Conservation (phyloP, 2,888 invertebrate species). For the Folsomia candida region DNA sequence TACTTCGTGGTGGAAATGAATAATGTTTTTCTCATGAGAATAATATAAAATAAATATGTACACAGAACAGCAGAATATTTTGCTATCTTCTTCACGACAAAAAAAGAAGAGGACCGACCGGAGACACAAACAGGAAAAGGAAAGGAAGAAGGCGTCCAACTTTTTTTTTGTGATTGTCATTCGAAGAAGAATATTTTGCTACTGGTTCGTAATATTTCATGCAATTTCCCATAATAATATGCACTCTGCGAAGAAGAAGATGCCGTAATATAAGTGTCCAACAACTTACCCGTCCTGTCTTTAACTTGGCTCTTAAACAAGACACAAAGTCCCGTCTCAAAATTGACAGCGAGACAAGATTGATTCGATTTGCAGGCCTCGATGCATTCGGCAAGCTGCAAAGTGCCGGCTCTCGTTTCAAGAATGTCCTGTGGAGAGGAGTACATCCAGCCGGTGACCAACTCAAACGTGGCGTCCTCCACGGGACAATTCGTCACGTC, state of each 20-base stretch:
- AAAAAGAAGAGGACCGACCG: no score
- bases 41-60: no score
- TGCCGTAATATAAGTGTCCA: background rate
- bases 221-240: background rate
- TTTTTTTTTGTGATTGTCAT: no score
- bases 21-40: no score
- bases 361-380: constrained; percentile 52
- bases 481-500: constrained; percentile 56
- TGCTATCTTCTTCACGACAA: no score
- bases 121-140: no score
- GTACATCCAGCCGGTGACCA: constrained; percentile 54
- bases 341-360: constrained; percentile 54
- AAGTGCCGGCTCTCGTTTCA: constrained; percentile 54
- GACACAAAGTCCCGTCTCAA: constrained; percentile 56
- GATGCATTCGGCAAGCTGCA: constrained; percentile 54
- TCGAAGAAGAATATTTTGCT: no score
- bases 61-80: no score
- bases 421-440: constrained; percentile 57
- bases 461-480: constrained; percentile 53
- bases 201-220: no score
- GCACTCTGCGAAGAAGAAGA: background rate
- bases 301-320: constrained; percentile 54
- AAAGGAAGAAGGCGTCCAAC: no score
- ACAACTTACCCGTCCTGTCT: constrained; percentile 52
- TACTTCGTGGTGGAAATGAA: no score